Percentiles rank a stretch among this genome's conserved stretches.
These are phyloP conservation scores for Steinernema scapterisci DNA, from an alignment of 2,888 invertebrate species.

Conservation along the genomic window DNA sequence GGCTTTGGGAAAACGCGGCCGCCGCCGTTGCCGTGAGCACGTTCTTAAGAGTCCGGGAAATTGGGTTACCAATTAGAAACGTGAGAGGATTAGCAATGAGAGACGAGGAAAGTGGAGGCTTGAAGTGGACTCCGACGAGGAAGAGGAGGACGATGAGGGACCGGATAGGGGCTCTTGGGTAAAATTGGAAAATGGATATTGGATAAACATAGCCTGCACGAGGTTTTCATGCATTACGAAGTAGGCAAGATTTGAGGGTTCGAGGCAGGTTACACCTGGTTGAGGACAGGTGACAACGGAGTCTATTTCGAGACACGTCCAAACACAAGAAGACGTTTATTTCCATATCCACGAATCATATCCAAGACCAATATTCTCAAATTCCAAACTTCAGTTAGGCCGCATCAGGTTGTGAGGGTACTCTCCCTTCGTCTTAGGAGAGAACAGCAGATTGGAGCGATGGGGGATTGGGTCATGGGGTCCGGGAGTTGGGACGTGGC, in stretches of 20 bases:
- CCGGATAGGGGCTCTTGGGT: not conserved
- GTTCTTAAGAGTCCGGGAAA: not conserved
- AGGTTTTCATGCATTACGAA: no score
- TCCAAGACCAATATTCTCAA: no score
- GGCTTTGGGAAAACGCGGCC: not conserved
- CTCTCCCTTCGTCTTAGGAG: slow-evolving; percentile 67
- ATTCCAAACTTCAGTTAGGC: not conserved
- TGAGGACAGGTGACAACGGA: no score
- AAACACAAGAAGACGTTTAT: no score
- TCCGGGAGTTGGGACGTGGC: slow-evolving; percentile 68
- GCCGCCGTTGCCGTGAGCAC: not conserved
- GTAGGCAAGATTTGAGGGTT: no score
- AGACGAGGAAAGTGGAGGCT: not conserved
- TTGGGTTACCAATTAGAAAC: slow-evolving; percentile 29
- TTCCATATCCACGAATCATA: no score
- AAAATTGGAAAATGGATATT: no score
- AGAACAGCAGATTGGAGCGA: slow-evolving; percentile 67
- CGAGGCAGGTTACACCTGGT: no score
- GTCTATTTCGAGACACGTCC: no score
- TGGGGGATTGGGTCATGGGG: slow-evolving; percentile 68
- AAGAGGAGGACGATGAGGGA: no score
- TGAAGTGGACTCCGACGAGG: not conserved
- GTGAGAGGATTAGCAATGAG: slow-evolving; percentile 27
- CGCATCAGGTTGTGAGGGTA: slow-evolving; percentile 61
- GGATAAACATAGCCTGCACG: no score